Percentiles rank a stretch among this genome's conserved stretches.
These are phyloP conservation scores for Drosophila mauritiana DNA, from an alignment of 1,140 invertebrate genomes.

Conservation along the genomic window DNA sequence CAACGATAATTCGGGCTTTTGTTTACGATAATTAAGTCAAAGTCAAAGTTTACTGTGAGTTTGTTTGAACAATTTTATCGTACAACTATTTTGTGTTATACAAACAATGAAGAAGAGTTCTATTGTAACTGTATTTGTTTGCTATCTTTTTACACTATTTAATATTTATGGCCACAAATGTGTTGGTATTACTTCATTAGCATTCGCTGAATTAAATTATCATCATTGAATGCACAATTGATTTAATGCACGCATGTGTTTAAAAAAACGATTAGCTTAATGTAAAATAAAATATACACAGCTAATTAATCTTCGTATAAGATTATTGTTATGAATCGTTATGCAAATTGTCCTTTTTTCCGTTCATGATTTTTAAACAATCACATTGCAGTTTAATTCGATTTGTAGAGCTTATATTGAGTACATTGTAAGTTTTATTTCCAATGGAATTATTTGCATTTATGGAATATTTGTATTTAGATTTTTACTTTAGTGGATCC, in stretches of 20 bases:
- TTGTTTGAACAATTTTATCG: constrained; percentile 15
- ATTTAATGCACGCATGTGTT: constrained; percentile 40
- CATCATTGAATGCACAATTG: constrained; percentile 31
- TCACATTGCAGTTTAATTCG: constrained; percentile 75
- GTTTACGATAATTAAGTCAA: constrained; percentile 39
- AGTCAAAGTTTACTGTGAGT: constrained; percentile 18
- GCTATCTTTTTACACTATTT: constrained; percentile 28
- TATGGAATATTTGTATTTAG: constrained; percentile 21
- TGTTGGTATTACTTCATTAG: constrained; percentile 36
- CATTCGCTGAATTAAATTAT: constrained; percentile 38
- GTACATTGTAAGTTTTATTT: constrained; percentile 65
- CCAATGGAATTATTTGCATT: constrained; percentile 63
- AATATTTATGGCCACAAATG: constrained; percentile 37
- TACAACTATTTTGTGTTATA: constrained; percentile 17
- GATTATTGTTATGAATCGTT: constrained; percentile 46
- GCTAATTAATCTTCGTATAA: constrained; percentile 45
- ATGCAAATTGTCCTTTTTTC: constrained; percentile 33
- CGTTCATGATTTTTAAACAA: constrained; percentile 29
- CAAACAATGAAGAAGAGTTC: constrained; percentile 14
- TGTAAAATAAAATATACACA: constrained; percentile 37
- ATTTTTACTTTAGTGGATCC: neutral
- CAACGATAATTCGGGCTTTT: constrained; percentile 25
- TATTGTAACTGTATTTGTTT: constrained; percentile 19
- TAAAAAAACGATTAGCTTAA: constrained; percentile 38
- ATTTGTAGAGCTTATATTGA: constrained; percentile 35